Evolutionary conservation across 2,888 invertebrate species (phyloP).

Genomic region (Scaptomyza tumidula): DNA sequence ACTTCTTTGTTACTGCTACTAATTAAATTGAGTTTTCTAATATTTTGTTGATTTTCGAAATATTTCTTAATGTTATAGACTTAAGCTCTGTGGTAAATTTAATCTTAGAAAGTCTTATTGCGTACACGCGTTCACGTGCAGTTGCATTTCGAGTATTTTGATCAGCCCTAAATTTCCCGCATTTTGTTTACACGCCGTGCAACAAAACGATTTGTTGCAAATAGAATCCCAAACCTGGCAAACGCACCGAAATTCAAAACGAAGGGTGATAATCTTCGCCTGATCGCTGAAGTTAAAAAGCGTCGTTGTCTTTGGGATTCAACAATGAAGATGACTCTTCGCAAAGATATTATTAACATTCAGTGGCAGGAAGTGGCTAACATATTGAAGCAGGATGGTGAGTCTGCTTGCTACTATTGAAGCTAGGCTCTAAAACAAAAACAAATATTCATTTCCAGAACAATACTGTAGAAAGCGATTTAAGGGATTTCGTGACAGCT

Average conservation of each 20-base stretch:
- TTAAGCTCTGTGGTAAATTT: not conserved
- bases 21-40: not conserved
- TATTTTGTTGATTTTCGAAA: not conserved
- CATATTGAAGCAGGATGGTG: conserved; percentile 56
- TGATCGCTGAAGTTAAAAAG: conserved; percentile 57
- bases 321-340: conserved; percentile 39
- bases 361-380: conserved; percentile 58
- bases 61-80: not conserved
- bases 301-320: conserved; percentile 66
- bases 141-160: not conserved
- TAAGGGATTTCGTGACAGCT: conserved; percentile 60
- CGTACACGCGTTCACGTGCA: not conserved
- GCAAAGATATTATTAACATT: conserved; percentile 37
- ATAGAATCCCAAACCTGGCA: not conserved
- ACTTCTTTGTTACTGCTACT: not conserved
- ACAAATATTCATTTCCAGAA: conserved; percentile 29
- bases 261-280: conserved; percentile 54
- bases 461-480: conserved; percentile 59
- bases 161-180: conserved; percentile 24
- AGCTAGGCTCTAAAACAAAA: not conserved
- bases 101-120: not conserved
- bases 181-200: conserved; percentile 56
- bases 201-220: not conserved
- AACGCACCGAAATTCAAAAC: conserved; percentile 14
- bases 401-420: not conserved